Evolutionary conservation across 2,888 invertebrate species (phyloP).

Genomic region (Aricia artaxerxes): DNA sequence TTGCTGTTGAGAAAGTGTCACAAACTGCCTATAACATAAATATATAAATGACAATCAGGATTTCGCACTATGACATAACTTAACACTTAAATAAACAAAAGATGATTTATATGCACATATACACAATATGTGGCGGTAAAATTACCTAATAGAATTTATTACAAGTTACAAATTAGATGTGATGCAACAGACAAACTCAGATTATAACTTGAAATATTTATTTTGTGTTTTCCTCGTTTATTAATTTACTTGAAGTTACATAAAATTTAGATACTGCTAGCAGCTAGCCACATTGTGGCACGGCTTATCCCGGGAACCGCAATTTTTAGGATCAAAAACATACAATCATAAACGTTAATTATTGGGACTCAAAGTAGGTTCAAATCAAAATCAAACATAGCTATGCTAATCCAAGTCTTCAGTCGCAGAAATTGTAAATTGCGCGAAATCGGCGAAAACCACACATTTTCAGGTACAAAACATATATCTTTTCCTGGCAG

Average conservation of each 20-base stretch:
- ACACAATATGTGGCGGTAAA: neutral
- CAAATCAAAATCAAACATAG: too few species aligned
- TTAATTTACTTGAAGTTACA: neutral
- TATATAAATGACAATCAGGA: neutral
- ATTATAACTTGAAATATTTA: neutral
- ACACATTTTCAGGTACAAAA: too few species aligned
- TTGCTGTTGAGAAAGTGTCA: neutral
- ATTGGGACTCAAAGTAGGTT: too few species aligned
- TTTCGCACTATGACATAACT: neutral
- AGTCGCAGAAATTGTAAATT: too few species aligned
- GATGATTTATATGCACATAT: neutral
- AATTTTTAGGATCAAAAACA: too few species aligned
- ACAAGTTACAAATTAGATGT: constrained; percentile 7
- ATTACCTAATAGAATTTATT: constrained; percentile 16
- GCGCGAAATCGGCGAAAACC: too few species aligned
- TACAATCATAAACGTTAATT: too few species aligned
- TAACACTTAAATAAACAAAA: neutral
- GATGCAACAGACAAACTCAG: neutral
- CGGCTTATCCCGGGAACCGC: too few species aligned
- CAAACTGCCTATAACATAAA: neutral
- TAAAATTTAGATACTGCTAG: too few species aligned
- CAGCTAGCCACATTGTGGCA: too few species aligned
- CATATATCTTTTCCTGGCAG: too few species aligned
- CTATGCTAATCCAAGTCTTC: too few species aligned
- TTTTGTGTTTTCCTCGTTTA: neutral